Conservation (phyloP, 2,113 vertebrate genomes). For the Limanda limanda region DNA sequence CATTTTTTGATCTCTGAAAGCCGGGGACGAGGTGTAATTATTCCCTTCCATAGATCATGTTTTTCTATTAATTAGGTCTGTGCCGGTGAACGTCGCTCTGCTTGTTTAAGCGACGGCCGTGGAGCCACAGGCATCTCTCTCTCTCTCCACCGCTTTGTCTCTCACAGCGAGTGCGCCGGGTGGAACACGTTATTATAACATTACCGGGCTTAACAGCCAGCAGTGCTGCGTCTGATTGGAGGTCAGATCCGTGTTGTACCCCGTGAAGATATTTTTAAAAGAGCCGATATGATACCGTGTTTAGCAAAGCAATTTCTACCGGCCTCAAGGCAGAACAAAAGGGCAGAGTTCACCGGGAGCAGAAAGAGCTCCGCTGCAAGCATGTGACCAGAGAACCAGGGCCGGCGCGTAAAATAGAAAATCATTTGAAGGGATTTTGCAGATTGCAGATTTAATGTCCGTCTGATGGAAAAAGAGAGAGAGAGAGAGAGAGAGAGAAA, state of each 20-base stretch:
- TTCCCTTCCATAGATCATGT: constrained; percentile 40
- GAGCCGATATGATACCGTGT: constrained; percentile 53
- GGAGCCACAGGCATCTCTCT: constrained; percentile 32
- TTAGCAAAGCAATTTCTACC: constrained; percentile 65
- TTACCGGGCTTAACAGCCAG: constrained; percentile 45
- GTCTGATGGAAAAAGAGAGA: constrained; percentile 52
- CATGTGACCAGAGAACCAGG: constrained; percentile 51
- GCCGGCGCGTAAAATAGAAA: constrained; percentile 62
- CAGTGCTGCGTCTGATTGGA: constrained; percentile 42
- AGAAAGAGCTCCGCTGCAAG: constrained; percentile 47
- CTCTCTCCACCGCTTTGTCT: constrained; percentile 33
- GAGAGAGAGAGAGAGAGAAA: constrained; percentile 37
- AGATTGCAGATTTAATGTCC: constrained; percentile 79
- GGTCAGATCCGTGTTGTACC: constrained; percentile 48
- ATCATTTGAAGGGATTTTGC: constrained; percentile 76
- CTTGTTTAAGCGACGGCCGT: constrained; percentile 44
- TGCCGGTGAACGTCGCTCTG: constrained; percentile 19
- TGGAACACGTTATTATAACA: constrained; percentile 49
- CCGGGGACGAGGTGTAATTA: constrained; percentile 56
- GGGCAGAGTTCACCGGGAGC: constrained; percentile 64
- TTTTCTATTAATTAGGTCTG: constrained; percentile 64
- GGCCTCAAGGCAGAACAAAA: constrained; percentile 65
- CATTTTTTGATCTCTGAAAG: constrained; percentile 53
- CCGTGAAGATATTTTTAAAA: constrained; percentile 63
- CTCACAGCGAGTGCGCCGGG: constrained; percentile 33